Percentiles rank a stretch among this genome's conserved stretches.
These are phyloP conservation scores for Yasuhikotakia modesta DNA, from an alignment of 2,797 vertebrate genomes.

Conservation along the genomic window DNA sequence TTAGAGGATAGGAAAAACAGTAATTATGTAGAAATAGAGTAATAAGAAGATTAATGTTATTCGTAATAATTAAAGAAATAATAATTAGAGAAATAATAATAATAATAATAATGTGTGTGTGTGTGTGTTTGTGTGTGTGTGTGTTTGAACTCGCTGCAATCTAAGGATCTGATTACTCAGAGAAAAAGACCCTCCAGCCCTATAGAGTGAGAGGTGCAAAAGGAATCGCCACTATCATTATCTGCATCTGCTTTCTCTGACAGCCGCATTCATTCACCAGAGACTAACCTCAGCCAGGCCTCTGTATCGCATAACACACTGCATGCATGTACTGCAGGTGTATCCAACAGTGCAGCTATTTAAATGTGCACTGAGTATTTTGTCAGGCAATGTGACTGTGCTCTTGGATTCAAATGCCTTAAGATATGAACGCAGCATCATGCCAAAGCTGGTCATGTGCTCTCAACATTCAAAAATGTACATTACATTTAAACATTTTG, in stretches of 20 bases:
- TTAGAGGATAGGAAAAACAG: too few species aligned
- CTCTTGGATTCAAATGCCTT: neutral
- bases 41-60: too few species aligned
- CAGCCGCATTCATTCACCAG: conserved; percentile 47
- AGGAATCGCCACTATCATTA: conserved; percentile 51
- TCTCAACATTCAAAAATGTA: neutral
- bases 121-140: conserved; percentile 1
- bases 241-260: conserved; percentile 52
- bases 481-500: too few species aligned
- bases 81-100: too few species aligned
- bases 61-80: too few species aligned
- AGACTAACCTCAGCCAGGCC: conserved; percentile 35
- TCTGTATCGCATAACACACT: conserved; percentile 40
- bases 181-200: conserved; percentile 37
- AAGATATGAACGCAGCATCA: neutral
- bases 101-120: too few species aligned
- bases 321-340: conserved; percentile 13
- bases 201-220: conserved; percentile 39
- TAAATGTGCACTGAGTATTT: neutral
- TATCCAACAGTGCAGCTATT: conserved; percentile 16
- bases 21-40: too few species aligned
- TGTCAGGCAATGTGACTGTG: neutral
- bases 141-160: conserved; percentile 39
- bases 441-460: neutral
- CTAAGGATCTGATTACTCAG: conserved; percentile 54